phyloP scores from a whole-genome alignment of 2,888 invertebrate species.

The Luperina testacea region DNA sequence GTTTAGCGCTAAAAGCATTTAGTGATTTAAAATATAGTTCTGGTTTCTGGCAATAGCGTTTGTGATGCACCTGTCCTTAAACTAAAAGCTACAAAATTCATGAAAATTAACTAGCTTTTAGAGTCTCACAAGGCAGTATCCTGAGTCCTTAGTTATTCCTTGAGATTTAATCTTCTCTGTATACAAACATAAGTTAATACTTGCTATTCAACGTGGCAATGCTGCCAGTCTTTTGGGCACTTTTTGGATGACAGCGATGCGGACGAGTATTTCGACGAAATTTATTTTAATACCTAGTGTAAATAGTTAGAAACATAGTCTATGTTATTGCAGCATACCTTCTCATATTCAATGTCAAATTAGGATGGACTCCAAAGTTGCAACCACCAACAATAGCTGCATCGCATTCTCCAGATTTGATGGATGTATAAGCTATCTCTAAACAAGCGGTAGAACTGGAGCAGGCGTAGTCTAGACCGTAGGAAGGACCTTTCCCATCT shows the following conservation, averaged over 20 bases:
- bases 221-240: too few species aligned
- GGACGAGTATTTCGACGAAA: too few species aligned
- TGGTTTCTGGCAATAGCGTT: not conserved
- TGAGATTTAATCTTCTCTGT: not conserved
- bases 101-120: not conserved
- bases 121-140: not conserved
- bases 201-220: too few species aligned
- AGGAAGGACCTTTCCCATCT: slow-evolving; percentile 79
- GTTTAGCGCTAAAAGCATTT: not conserved
- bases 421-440: slow-evolving; percentile 75
- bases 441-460: slow-evolving; percentile 76
- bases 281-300: too few species aligned
- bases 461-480: slow-evolving; percentile 74
- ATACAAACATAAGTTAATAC: not conserved
- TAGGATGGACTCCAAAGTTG: slow-evolving; percentile 89
- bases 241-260: too few species aligned
- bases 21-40: not conserved
- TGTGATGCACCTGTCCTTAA: not conserved
- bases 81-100: not conserved
- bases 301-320: too few species aligned
- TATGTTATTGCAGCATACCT: slow-evolving; percentile 62
- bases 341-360: slow-evolving; percentile 70
- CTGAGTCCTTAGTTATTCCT: not conserved
- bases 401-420: slow-evolving; percentile 78
- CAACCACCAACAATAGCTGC: slow-evolving; percentile 91